Evolutionary conservation across 2,113 vertebrate genomes (phyloP).

Genomic region (Spea bombifrons): DNA sequence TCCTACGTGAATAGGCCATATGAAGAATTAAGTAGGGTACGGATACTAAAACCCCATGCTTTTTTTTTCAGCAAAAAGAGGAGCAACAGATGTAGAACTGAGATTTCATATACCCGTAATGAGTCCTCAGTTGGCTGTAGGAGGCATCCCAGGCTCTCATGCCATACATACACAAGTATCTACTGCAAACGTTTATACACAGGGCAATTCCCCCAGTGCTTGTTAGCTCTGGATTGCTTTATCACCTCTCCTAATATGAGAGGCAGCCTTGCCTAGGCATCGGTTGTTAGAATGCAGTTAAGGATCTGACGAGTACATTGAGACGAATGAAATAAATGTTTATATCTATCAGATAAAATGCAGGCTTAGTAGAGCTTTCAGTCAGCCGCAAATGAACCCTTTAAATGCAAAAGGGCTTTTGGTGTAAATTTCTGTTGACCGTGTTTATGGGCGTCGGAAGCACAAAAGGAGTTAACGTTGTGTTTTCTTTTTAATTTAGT

Average conservation of each 20-base stretch:
- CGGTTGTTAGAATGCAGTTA: conserved; percentile 42
- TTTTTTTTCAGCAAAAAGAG: conserved; percentile 24
- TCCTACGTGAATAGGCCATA: background rate
- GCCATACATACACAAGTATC: conserved; percentile 31
- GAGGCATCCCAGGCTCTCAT: conserved; percentile 11
- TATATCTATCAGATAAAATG: conserved; percentile 31
- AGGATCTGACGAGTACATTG: conserved; percentile 45
- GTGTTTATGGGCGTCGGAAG: background rate
- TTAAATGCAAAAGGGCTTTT: background rate
- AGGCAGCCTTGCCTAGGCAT: conserved; percentile 11
- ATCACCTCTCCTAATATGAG: conserved; percentile 33
- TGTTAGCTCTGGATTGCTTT: conserved; percentile 39
- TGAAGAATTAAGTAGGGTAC: conserved; percentile 5
- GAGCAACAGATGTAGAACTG: background rate
- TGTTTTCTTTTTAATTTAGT: conserved; percentile 21
- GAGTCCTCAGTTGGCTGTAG: conserved; percentile 31
- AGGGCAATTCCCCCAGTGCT: conserved; percentile 39
- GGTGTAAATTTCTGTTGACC: background rate
- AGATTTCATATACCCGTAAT: conserved; percentile 29
- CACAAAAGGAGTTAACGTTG: conserved; percentile 16
- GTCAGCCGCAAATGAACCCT: conserved; percentile 15
- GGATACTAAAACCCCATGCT: conserved; percentile 2
- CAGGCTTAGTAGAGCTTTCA: background rate
- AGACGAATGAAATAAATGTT: conserved; percentile 48
- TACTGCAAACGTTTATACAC: conserved; percentile 22